Percentiles rank a stretch among this genome's conserved stretches.
phyloP scores from a whole-genome alignment of 1,140 invertebrate genomes.

The Batillaria attramentaria region DNA sequence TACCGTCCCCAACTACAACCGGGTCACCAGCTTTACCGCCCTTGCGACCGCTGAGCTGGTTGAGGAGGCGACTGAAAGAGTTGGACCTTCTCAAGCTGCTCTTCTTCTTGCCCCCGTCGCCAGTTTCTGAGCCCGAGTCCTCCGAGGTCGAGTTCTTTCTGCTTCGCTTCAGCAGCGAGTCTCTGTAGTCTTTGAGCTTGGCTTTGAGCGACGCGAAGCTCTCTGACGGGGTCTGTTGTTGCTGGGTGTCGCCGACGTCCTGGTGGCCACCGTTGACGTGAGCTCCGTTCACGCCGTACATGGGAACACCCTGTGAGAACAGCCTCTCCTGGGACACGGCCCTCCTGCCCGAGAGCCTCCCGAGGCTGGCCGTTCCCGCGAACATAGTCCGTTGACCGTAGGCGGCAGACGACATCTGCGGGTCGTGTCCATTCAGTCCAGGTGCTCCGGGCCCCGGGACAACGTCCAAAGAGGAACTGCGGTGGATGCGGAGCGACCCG shows the following conservation, averaged over 20 bases:
- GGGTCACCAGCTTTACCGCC: not conserved
- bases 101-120: constrained; percentile 35
- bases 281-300: not conserved
- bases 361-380: constrained; percentile 19
- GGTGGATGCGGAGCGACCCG: constrained; percentile 50
- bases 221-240: constrained; percentile 40
- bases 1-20: constrained; percentile 18
- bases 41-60: constrained; percentile 23
- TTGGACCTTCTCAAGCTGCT: constrained; percentile 53
- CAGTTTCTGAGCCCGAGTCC: not conserved
- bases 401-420: constrained; percentile 12
- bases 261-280: no score
- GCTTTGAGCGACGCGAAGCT: constrained; percentile 64
- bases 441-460: not conserved
- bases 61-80: constrained; percentile 49
- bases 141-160: constrained; percentile 27
- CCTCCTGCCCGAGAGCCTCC: constrained; percentile 1
- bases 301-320: not conserved
- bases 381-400: constrained; percentile 20
- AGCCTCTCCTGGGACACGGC: constrained; percentile 8
- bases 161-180: constrained; percentile 55
- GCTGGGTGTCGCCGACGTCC: not conserved
- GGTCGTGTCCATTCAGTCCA: not conserved
- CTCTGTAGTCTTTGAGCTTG: constrained; percentile 64
- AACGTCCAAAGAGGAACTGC: constrained; percentile 52